These are phyloP conservation scores for Chitala chitala DNA, from an alignment of 2,113 vertebrate species.

Conservation along the genomic window DNA sequence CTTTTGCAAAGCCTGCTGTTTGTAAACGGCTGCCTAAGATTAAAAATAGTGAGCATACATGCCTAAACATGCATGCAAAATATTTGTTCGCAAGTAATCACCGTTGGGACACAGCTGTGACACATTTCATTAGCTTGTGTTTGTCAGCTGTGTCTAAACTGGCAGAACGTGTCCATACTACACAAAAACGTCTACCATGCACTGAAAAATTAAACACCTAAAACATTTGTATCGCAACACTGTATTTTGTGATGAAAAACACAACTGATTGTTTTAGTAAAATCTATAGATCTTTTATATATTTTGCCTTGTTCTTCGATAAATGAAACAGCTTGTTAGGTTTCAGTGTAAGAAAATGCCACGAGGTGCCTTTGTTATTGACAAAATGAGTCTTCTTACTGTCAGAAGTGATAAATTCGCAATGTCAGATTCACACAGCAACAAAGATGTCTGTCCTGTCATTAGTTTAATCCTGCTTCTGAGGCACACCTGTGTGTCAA, in stretches of 20 bases:
- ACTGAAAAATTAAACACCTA: neutral
- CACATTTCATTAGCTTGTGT: too few species aligned
- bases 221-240: neutral
- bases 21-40: too few species aligned
- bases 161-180: too few species aligned
- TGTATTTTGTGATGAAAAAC: neutral
- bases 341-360: neutral
- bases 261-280: neutral
- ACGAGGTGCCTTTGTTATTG: neutral
- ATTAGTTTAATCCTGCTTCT: slow-evolving; percentile 5
- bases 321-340: too few species aligned
- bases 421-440: neutral
- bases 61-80: too few species aligned
- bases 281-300: too few species aligned
- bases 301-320: neutral
- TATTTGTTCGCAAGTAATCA: too few species aligned
- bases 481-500: slow-evolving; percentile 8
- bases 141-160: too few species aligned
- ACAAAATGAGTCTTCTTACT: neutral
- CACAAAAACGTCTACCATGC: neutral
- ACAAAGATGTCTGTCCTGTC: slow-evolving; percentile 7
- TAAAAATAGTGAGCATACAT: too few species aligned
- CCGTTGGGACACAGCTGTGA: too few species aligned
- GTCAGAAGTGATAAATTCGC: slow-evolving; percentile 7
- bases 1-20: too few species aligned